phyloP scores from a whole-genome alignment of 2,797 vertebrate genomes.

The Aplochiton taeniatus region DNA sequence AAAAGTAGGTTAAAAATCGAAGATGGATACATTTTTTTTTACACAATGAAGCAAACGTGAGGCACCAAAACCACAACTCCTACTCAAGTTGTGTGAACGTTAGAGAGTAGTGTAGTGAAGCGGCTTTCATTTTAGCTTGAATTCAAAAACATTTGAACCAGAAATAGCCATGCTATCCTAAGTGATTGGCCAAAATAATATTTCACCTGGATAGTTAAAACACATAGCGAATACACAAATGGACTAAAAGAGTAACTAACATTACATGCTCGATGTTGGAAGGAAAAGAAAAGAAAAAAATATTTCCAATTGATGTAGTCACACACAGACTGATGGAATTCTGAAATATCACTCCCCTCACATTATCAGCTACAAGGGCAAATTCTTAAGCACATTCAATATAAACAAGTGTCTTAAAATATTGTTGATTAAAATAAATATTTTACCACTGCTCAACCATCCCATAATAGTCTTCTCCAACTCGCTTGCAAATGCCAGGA shows the following conservation, averaged over 20 bases:
- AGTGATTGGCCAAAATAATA: not conserved
- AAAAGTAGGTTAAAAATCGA: no score
- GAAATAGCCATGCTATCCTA: not conserved
- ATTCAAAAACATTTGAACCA: not conserved
- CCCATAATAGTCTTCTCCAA: no score
- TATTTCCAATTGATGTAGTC: not conserved
- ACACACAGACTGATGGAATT: not conserved
- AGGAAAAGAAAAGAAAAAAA: not conserved
- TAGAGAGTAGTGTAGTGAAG: no score
- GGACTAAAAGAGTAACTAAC: not conserved
- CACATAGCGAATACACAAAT: not conserved
- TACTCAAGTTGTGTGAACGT: not conserved
- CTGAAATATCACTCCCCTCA: not conserved
- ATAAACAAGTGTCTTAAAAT: constrained; percentile 29
- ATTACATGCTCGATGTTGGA: not conserved
- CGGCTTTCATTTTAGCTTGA: not conserved
- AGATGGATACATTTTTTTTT: no score
- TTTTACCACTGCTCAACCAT: not conserved
- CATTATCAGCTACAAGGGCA: not conserved
- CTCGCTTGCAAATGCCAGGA: no score
- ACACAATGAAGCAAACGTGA: constrained; percentile 12
- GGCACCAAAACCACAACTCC: not conserved
- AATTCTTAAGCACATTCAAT: not conserved
- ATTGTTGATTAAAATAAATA: constrained; percentile 46
- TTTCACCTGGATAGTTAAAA: not conserved